phyloP scores from a whole-genome alignment of 2,113 vertebrate genomes.

The Sialia sialis region DNA sequence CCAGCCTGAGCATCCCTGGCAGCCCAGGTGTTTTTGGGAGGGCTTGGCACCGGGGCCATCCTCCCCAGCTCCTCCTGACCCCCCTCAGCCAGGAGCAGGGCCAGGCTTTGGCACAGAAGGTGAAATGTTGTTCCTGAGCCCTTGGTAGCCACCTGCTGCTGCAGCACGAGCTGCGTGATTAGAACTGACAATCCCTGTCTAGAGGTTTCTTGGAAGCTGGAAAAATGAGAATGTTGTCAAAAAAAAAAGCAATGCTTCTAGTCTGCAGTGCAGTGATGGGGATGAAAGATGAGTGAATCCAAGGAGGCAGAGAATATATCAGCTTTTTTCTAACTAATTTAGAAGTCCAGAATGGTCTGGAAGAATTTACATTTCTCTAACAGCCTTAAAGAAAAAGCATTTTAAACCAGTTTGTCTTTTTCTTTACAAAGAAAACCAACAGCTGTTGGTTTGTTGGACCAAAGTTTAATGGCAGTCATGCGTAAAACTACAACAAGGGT shows the following conservation, averaged over 20 bases:
- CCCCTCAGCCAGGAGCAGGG: not conserved
- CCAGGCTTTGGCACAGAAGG: not conserved
- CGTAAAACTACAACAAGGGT: not conserved
- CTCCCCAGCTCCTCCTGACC: not conserved
- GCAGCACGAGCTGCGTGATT: not conserved
- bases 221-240: not conserved
- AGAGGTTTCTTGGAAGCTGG: slow-evolving; percentile 10
- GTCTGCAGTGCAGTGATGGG: not conserved
- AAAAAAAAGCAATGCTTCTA: not conserved
- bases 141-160: not conserved
- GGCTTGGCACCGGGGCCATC: not conserved
- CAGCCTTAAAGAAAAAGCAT: not conserved
- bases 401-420: not conserved
- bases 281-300: not conserved
- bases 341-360: not conserved
- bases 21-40: accelerated
- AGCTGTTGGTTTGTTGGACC: not conserved
- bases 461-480: not conserved
- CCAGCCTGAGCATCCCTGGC: accelerated
- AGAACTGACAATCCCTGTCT: not conserved
- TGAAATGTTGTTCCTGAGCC: not conserved
- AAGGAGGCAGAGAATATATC: not conserved
- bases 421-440: not conserved
- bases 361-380: not conserved
- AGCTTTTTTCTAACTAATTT: slow-evolving; percentile 1